Conservation (phyloP, 2,888 invertebrate genomes). For the Cryptocheilus praepositus region DNA sequence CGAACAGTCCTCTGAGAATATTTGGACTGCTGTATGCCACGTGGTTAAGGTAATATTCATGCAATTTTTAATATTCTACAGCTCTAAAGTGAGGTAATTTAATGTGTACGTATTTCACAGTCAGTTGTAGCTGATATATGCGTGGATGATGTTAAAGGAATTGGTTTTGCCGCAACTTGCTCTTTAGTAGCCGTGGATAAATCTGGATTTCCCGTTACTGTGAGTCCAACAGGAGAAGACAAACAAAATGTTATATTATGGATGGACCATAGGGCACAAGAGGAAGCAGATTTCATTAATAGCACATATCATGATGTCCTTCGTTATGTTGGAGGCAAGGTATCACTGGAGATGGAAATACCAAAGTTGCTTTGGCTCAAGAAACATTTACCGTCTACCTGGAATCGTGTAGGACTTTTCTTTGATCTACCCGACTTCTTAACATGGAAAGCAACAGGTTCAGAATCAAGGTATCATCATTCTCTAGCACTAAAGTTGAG, state of each 20-base stretch:
- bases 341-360: conserved; percentile 97
- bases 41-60: conserved; percentile 83
- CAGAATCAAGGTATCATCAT: conserved; percentile 78
- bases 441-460: conserved; percentile 93
- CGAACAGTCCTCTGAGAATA: conserved; percentile 93
- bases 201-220: conserved; percentile 82
- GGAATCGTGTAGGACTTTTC: conserved; percentile 84
- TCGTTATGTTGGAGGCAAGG: conserved; percentile 91
- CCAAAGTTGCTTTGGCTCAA: conserved; percentile 97
- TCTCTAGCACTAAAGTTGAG: not conserved
- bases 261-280: conserved; percentile 93
- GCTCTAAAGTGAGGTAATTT: conserved; percentile 2
- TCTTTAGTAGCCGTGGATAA: conserved; percentile 89
- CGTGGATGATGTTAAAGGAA: conserved; percentile 81
- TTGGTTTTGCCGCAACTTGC: conserved; percentile 97
- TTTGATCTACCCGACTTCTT: conserved; percentile 96
- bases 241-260: conserved; percentile 91
- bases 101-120: conserved; percentile 19
- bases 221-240: conserved; percentile 81
- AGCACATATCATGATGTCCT: conserved; percentile 84
- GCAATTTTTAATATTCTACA: not conserved
- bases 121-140: conserved; percentile 48
- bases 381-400: conserved; percentile 81
- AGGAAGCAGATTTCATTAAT: conserved; percentile 89
- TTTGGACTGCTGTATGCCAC: conserved; percentile 86